Conservation (phyloP, 2,797 vertebrate species). For the Falco biarmicus region DNA sequence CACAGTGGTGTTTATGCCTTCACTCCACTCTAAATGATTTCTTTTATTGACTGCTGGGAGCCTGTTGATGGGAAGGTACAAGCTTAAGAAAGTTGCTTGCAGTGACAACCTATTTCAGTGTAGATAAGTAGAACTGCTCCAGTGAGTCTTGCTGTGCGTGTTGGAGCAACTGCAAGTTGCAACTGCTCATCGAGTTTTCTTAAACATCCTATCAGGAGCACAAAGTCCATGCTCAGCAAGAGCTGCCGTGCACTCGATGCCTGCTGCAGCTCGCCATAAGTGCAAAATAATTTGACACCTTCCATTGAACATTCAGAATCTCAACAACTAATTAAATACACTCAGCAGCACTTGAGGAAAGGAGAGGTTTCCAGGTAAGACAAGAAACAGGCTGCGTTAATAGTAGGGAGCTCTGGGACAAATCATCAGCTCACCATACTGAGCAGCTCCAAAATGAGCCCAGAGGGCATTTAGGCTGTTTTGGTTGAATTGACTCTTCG, state of each 20-base stretch:
- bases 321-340: conserved; percentile 47
- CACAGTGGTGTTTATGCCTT: background rate
- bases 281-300: conserved; percentile 39
- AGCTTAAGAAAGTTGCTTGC: background rate
- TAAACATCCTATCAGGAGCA: background rate
- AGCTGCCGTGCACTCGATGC: background rate
- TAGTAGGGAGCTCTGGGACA: background rate
- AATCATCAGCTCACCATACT: background rate
- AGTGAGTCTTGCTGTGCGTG: background rate
- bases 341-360: background rate
- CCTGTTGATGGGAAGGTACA: background rate
- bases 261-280: conserved; percentile 1
- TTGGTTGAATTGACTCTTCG: background rate
- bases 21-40: background rate
- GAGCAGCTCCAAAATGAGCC: background rate
- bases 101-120: background rate
- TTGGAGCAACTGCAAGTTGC: background rate
- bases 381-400: background rate
- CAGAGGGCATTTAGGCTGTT: background rate
- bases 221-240: background rate
- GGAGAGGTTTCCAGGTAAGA: background rate
- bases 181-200: background rate
- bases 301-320: conserved; percentile 24
- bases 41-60: background rate
- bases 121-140: background rate